phyloP scores from a whole-genome alignment of 2,797 vertebrate species.

The Neosalanx taihuensis region DNA sequence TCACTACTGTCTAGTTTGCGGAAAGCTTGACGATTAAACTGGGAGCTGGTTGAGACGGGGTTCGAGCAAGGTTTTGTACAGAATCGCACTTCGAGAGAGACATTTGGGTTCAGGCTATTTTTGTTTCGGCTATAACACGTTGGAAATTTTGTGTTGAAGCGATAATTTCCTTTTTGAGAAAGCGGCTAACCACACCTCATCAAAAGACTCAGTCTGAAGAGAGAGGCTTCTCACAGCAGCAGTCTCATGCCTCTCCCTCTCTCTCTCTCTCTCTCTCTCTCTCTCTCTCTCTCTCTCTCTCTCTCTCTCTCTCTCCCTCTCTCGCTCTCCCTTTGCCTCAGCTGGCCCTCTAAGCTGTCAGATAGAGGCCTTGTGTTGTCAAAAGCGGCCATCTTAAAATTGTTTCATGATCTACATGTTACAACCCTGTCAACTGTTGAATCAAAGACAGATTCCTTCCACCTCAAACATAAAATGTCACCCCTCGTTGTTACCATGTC shows the following conservation, averaged over 20 bases:
- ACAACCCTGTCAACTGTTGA: background rate
- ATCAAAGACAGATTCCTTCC: background rate
- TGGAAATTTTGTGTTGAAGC: conserved; percentile 55
- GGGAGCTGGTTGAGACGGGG: background rate
- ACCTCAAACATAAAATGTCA: background rate
- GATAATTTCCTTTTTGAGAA: conserved; percentile 35
- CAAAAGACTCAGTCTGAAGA: conserved; percentile 56
- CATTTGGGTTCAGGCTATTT: conserved; percentile 37
- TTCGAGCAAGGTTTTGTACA: conserved; percentile 26
- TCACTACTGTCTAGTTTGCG: conserved; percentile 12
- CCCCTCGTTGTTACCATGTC: background rate
- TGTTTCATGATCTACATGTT: background rate
- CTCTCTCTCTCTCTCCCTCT: conserved; percentile 6
- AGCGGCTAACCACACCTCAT: conserved; percentile 63
- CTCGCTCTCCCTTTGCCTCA: conserved; percentile 2
- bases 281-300: background rate
- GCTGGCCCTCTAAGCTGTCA: background rate
- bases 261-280: background rate
- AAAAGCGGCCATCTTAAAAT: background rate
- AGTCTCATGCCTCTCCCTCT: background rate
- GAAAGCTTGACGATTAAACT: conserved; percentile 17
- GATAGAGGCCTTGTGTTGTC: background rate
- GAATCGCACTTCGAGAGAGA: conserved; percentile 28
- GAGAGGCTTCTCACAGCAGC: background rate
- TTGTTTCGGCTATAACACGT: conserved; percentile 30